Conservation (phyloP, 2,113 vertebrate genomes). For the Upupa epops region DNA sequence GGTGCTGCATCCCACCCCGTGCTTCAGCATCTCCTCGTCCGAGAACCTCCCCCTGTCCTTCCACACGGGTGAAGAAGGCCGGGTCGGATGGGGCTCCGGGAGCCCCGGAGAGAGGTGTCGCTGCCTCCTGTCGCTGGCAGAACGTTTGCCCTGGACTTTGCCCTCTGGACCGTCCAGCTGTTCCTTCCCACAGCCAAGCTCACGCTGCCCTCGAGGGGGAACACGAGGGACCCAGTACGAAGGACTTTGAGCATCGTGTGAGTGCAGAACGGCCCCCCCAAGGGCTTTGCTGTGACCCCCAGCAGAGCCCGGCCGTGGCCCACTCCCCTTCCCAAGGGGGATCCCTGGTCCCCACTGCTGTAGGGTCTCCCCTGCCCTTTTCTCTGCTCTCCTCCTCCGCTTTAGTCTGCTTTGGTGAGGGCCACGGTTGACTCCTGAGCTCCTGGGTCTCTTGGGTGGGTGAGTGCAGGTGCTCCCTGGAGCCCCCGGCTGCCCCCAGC, state of each 20-base stretch:
- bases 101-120: too few species aligned
- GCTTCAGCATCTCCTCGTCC: accelerated
- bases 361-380: background rate
- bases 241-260: background rate
- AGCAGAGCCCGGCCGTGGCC: accelerated
- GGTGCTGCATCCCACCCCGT: background rate
- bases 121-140: background rate
- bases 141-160: background rate
- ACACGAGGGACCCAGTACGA: accelerated
- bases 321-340: background rate
- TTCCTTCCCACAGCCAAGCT: background rate
- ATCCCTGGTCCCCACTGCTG: accelerated
- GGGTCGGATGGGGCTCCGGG: background rate
- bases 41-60: accelerated
- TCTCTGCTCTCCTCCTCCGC: background rate
- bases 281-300: background rate
- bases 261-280: accelerated
- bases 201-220: accelerated
- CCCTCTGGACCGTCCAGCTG: background rate
- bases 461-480: accelerated
- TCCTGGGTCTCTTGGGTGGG: accelerated
- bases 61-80: background rate
- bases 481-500: background rate
- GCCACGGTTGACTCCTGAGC: background rate
- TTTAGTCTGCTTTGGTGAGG: background rate